Base-by-base conservation (phyloP, 1,140 invertebrate genomes). In the Hycleus phaleratus region DNA sequence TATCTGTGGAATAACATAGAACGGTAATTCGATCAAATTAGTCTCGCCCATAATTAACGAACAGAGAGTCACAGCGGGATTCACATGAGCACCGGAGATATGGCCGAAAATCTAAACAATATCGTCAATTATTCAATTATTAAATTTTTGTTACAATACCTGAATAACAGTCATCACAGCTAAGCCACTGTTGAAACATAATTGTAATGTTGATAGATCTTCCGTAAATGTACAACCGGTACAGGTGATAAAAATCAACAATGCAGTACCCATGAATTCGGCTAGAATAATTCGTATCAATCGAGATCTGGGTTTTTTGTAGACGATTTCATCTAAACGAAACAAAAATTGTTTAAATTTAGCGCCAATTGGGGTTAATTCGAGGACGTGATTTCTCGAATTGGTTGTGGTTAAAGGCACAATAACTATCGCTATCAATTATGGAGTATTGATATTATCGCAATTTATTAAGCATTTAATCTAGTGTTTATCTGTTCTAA, bases 11-110 rank as follows among this genome's bases (percentile, higher is more conserved):
- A 84, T 64, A 3, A 87, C 70, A 68, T 93, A 93, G 10, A 87
- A 71, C 1, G 85, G 66, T 2, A 82, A 81, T 61, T 86, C 76
- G 4, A 78, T 73, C 6, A 90, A 61, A 4, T 83, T 80, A 32
- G 82, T 79, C 49, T 82, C 74, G 0, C 85, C 81, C n/a, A 85
- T 74, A 25, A 85, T 77, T 11, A 88, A 71, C 3, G 90, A 80
- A 3, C 83, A 81, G 1, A 83, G 60, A 1, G 87, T 86, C 1
- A 92, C 82, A 0, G 84, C 82, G 0, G 90, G 90, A 73, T 93
- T 93, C 61, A 93, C 78, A 56, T 86, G 82, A 10, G 84, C 83
- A 40, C 82, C 84, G 50, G 85, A 87, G 53, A 89, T 81, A 60
- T 86, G 85, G 0, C 80, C 84, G 57, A 86, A 81, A 42, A 78